phyloP scores from a whole-genome alignment of 2,113 vertebrate genomes.

The Myrmecobius fasciatus region DNA sequence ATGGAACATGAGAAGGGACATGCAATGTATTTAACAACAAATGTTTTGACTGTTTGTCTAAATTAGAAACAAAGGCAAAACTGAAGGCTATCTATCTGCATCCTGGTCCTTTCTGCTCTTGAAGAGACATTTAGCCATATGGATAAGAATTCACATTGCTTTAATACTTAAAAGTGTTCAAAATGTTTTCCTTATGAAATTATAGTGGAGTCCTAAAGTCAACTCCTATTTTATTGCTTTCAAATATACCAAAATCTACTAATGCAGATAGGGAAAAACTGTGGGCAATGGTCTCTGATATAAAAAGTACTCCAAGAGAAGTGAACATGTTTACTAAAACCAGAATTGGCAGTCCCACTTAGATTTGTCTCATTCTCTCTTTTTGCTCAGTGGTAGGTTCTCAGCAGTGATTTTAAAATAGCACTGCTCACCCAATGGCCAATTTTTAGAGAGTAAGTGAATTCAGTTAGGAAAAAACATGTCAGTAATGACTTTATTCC shows the following conservation, averaged over 20 bases:
- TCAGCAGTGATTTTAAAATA: background rate
- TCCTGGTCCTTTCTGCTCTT: background rate
- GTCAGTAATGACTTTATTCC: background rate
- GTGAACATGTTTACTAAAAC: background rate
- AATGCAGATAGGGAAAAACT: background rate
- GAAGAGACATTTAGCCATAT: background rate
- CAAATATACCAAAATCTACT: conserved; percentile 28
- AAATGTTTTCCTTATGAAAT: background rate
- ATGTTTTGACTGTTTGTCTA: background rate
- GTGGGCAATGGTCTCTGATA: background rate
- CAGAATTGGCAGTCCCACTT: background rate
- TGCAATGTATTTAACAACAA: background rate
- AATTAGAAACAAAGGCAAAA: background rate
- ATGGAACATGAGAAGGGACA: background rate
- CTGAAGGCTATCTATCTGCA: background rate
- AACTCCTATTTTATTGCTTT: conserved; percentile 20
- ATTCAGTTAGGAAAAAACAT: background rate
- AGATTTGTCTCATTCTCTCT: background rate
- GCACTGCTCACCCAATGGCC: background rate
- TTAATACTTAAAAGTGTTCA: background rate
- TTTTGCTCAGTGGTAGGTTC: background rate
- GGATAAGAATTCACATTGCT: background rate
- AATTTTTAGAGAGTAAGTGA: background rate
- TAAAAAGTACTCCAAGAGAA: background rate
- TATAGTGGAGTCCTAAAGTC: background rate